Conservation (phyloP, 2,113 vertebrate species). For the Varanus salvator region DNA sequence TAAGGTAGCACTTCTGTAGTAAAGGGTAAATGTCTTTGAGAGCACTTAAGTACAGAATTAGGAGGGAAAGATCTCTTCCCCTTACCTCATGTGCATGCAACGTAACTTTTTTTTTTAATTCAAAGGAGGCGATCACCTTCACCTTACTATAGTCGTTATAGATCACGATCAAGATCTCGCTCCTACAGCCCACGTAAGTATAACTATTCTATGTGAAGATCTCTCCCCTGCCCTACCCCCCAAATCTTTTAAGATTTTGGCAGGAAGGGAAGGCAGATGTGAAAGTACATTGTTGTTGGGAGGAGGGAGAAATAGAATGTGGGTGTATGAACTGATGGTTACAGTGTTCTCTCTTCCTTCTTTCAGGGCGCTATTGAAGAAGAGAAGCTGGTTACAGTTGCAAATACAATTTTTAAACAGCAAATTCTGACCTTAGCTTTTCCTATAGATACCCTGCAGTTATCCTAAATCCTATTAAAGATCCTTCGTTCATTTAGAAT, state of each 20-base stretch:
- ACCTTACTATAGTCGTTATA: constrained; percentile 91
- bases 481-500: constrained; percentile 69
- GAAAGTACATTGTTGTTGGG: not conserved
- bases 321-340: constrained; percentile 32
- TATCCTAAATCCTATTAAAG: constrained; percentile 44
- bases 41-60: too few relatives aligned
- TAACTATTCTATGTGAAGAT: not conserved
- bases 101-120: constrained; percentile 45
- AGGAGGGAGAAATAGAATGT: not conserved
- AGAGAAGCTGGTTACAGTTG: constrained; percentile 55
- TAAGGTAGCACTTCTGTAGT: not conserved
- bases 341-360: constrained; percentile 23
- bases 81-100: not conserved
- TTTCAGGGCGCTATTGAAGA: constrained; percentile 84
- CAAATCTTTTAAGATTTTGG: not conserved
- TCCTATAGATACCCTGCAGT: constrained; percentile 51
- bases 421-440: constrained; percentile 64
- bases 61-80: too few relatives aligned
- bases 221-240: too few relatives aligned
- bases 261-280: not conserved
- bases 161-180: constrained; percentile 90
- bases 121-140: constrained; percentile 90
- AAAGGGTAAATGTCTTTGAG: not conserved
- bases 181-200: constrained; percentile 93
- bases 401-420: constrained; percentile 70